Evolutionary conservation across 2,113 vertebrate genomes (phyloP).

Genomic region (Leucopsar rothschildi): DNA sequence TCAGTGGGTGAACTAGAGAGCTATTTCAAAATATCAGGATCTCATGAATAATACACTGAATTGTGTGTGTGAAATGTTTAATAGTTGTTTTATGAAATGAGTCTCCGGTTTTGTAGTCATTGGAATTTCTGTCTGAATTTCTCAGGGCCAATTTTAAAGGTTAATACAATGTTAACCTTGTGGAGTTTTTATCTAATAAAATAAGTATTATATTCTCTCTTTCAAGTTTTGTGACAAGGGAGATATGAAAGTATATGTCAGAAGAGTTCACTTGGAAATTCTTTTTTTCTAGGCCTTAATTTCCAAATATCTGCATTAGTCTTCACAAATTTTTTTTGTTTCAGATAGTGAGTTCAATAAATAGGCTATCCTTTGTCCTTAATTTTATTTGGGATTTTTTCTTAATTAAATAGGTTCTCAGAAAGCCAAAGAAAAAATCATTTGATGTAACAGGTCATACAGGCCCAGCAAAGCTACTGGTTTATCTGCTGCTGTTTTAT

Average conservation of each 20-base stretch:
- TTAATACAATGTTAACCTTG: neutral
- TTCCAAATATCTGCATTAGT: neutral
- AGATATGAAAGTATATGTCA: neutral
- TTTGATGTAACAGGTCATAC: neutral
- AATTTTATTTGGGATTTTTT: neutral
- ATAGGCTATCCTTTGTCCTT: neutral
- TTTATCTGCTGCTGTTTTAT: neutral
- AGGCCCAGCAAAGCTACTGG: neutral
- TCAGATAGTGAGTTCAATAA: neutral
- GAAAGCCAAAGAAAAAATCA: neutral
- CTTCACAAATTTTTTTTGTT: neutral
- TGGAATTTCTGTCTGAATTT: neutral
- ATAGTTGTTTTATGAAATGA: neutral
- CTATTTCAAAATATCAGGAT: neutral
- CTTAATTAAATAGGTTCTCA: neutral
- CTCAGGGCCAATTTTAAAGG: neutral
- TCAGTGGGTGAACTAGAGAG: neutral
- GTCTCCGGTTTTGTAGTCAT: neutral
- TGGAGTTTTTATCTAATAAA: neutral
- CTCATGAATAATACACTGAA: neutral
- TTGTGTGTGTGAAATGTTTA: neutral
- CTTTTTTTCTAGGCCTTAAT: neutral
- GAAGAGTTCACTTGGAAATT: neutral
- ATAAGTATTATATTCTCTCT: neutral
- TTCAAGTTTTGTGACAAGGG: neutral